Base-by-base conservation (phyloP, 1,140 invertebrate species). In the Delia radicum region DNA sequence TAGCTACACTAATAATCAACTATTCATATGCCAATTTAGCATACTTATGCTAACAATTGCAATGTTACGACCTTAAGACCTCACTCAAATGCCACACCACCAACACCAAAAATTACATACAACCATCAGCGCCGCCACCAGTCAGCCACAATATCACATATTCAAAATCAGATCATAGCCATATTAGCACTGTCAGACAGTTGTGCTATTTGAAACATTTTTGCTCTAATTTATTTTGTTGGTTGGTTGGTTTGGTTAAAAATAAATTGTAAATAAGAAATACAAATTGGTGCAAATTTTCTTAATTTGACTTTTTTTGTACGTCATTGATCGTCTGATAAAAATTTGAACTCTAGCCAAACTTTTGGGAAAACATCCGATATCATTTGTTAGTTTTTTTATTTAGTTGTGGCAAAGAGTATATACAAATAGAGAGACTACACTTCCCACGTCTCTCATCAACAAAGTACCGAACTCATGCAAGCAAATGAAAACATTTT, bases 291-390 rank as follows among this genome's bases (percentile, higher is more conserved):
- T 69, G 21, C 29, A 69, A 28, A 69, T 12, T 28, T 69, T 69
- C 65, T 69, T 69, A 69, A 69, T 33, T 69, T 69, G 37, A 67
- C 33, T 33, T 24, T 7, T 33, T 18, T 28, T 33, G 65, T 69
- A 69, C 65, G 65, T 69, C 65, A 69, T 69, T 33, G 65, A 69
- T 69, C 65, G 65, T 29, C 65, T 69, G 65, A 69, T 24, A 69
- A 69, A 69, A 69, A 37, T 33, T 69, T 69, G 65, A 69, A 69
- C 21, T 33, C 2, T 15, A 69, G 65, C 65, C 65, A 69, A 69
- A 33, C 12, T 6, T 33, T 31, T 28, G 21, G 18, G 31, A 69
- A 65, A 65, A 33, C 29, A 37, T 33, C 65, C 29, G 29, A 37
- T 37, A 24, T 37, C n/a, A 24, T 55, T 55, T 55, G 48, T 55